Base-by-base conservation (phyloP, 2,113 vertebrate genomes). In the Chrysemys picta region DNA sequence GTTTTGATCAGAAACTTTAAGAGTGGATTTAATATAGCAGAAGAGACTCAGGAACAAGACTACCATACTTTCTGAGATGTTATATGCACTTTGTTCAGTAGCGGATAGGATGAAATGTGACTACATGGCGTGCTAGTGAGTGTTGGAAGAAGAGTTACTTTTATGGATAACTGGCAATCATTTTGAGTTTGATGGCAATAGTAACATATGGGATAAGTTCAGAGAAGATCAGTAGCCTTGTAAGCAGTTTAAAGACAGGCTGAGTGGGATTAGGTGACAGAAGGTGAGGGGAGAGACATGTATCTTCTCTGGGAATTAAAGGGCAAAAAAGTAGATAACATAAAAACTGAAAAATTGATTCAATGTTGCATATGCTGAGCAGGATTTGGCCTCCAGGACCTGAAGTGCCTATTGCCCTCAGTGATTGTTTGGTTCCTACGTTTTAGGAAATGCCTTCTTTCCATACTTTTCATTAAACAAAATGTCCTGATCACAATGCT, bases 241-340 rank as follows among this genome's bases (percentile, higher is more conserved):
- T 0, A 0, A 85, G 81, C 75, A 85, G 45, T 85, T 91, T 62
- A 29, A 8, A 2, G 85, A 89, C 22, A 56, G 31, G 16, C 35
- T 69, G 17, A 69, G 31, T 78, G 42, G 24, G 24, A 4, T 81
- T 4, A 49, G 0, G 0, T 47, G n/a, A 52, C 17, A 57, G 35
- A 57, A 8, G n/a, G 4, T 21, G 50, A 87, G 80, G 31, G 52
- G 35, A 86, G 27, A 79, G n/a, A 29, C 3, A 80, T 14, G 49
- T 17, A n/a, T 79, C 62, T 47, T 5, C 42, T 45, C 10, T 27
- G 54, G 31, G 12, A 80, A 59, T 82, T 7, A 89, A 93, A 93
- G 92, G 24, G 22, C 21, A 17, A 52, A 82, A 59, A 4, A 56
- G 42, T 83, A 21, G 31, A 1, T 49, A 80, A 5, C 27, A 38